Percentiles rank a stretch among this genome's conserved stretches.
phyloP scores from a whole-genome alignment of 64 coral and sea anemone genomes.

The Actinia equina region DNA sequence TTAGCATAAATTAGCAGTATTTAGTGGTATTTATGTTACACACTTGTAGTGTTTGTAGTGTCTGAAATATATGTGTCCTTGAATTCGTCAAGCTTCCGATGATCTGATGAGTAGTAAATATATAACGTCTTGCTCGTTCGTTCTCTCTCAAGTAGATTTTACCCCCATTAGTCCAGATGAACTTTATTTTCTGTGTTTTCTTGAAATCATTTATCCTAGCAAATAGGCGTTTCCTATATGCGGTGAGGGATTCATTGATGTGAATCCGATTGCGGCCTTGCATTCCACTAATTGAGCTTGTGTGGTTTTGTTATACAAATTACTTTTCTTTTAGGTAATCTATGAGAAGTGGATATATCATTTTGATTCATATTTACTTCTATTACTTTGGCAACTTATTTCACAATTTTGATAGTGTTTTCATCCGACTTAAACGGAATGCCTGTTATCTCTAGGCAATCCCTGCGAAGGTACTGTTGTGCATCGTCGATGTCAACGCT shows the following conservation, averaged over 20 bases:
- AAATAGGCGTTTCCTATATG: conserved; percentile 35
- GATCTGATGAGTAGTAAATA: neutral
- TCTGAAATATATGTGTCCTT: neutral
- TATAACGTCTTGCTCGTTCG: neutral
- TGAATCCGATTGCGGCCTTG: conserved; percentile 14
- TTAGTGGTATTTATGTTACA: too few relatives aligned
- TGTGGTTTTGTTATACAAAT: conserved; percentile 18
- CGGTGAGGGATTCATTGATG: conserved; percentile 52
- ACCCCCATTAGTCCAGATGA: conserved; percentile 38
- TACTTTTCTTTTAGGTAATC: conserved; percentile 9
- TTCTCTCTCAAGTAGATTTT: conserved; percentile 29
- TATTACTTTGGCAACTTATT: too few relatives aligned
- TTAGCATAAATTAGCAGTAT: too few relatives aligned
- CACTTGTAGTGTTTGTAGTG: too few relatives aligned
- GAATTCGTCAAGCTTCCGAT: conserved; percentile 43
- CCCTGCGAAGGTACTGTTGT: too few relatives aligned
- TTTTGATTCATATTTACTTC: too few relatives aligned
- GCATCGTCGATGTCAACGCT: too few relatives aligned
- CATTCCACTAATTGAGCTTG: neutral
- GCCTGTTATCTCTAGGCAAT: too few relatives aligned
- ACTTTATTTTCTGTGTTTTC: neutral
- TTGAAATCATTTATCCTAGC: conserved; percentile 14
- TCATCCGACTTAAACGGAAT: too few relatives aligned
- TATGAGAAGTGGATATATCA: conserved; percentile 4
- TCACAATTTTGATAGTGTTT: too few relatives aligned